A percentile compares a stretch with the other conserved stretches of the same genome.
Conservation (phyloP, 1,140 invertebrate genomes). For the Lordiphosa stackelbergi region DNA sequence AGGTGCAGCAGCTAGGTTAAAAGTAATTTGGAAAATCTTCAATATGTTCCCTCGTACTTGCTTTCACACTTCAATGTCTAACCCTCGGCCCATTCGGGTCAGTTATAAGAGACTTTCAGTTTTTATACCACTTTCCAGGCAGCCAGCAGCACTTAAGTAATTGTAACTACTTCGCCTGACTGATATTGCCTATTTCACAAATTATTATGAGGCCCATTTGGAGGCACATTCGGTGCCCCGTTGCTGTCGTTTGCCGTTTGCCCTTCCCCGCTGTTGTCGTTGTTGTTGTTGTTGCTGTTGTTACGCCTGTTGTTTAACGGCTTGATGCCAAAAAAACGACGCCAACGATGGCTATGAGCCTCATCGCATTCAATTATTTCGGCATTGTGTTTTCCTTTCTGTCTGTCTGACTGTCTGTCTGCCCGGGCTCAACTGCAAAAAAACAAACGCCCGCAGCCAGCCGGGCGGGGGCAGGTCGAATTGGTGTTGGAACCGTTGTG, state of each 20-base stretch:
- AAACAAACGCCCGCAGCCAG: conserved; percentile 32
- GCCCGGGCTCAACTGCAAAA: conserved; percentile 12
- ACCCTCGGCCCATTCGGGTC: too few species aligned
- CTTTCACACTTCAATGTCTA: conserved; percentile 4
- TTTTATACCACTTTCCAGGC: conserved; percentile 24
- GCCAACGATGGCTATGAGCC: conserved; percentile 62
- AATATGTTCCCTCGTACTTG: neutral
- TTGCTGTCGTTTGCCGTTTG: conserved; percentile 8
- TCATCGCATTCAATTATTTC: conserved; percentile 75
- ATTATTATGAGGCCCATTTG: conserved; percentile 72
- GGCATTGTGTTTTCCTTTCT: conserved; percentile 57
- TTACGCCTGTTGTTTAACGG: conserved; percentile 73
- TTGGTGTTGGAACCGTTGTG: conserved; percentile 32
- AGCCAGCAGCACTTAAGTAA: conserved; percentile 69
- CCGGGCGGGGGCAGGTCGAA: conserved; percentile 6
- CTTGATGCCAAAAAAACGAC: conserved; percentile 70
- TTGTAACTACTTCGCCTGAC: conserved; percentile 71
- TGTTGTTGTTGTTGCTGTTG: conserved; percentile 61
- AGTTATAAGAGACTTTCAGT: conserved; percentile 1
- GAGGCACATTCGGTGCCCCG: conserved; percentile 54
- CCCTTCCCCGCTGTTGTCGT: conserved; percentile 24
- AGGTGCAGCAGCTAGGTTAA: neutral
- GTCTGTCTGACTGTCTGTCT: conserved; percentile 27
- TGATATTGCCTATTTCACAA: conserved; percentile 74
- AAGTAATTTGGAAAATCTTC: neutral